phyloP scores from a whole-genome alignment of 2,113 vertebrate genomes.

The Delphinapterus leucas region DNA sequence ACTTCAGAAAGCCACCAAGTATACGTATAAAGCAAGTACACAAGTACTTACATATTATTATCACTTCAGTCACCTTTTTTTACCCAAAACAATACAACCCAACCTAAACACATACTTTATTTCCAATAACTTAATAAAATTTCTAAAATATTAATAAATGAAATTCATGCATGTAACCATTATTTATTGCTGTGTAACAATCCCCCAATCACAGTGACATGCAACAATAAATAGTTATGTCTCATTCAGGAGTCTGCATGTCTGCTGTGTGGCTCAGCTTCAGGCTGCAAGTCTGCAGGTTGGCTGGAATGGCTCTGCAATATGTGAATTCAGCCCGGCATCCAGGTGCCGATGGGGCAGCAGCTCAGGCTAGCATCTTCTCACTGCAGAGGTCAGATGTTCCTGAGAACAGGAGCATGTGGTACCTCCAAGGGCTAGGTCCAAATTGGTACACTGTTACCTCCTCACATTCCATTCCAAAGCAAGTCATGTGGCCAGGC shows the following conservation, averaged over 20 bases:
- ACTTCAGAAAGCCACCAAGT: not conserved
- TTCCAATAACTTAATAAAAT: not conserved
- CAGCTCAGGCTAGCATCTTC: not conserved
- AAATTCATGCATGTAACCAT: not conserved
- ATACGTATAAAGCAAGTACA: not conserved
- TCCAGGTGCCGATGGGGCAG: not conserved
- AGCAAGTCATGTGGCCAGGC: not conserved
- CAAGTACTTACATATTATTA: not conserved
- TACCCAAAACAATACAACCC: not conserved
- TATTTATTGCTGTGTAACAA: not conserved
- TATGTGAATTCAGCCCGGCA: not conserved
- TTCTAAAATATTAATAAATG: not conserved
- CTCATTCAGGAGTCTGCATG: not conserved
- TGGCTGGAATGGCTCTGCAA: not conserved
- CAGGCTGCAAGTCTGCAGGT: no score
- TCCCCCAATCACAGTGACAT: not conserved
- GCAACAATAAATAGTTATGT: not conserved
- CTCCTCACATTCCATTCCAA: not conserved
- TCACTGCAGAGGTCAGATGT: not conserved
- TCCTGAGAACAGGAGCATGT: not conserved
- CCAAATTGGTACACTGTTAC: not conserved
- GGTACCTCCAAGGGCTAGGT: not conserved
- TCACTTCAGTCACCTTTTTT: not conserved
- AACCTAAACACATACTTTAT: not conserved
- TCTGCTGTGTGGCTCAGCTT: not conserved